phyloP scores from a whole-genome alignment of 2,113 vertebrate genomes.

The Donacobius atricapilla region DNA sequence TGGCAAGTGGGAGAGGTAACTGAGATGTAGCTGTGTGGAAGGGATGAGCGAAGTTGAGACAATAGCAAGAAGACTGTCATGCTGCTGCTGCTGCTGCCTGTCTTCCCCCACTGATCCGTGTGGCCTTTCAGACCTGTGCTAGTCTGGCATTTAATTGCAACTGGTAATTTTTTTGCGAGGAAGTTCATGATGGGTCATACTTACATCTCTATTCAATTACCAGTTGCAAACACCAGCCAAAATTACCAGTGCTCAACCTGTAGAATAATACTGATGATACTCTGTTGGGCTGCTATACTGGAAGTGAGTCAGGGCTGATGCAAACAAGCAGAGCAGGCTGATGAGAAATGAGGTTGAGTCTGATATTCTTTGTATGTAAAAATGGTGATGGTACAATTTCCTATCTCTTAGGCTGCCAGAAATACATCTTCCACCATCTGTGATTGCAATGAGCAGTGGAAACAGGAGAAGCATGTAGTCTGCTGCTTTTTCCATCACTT shows the following conservation, averaged over 20 bases:
- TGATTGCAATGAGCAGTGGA: not conserved
- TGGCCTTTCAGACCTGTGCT: not conserved
- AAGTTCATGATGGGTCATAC: not conserved
- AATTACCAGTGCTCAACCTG: not conserved
- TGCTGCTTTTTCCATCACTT: not conserved
- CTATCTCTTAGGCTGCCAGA: not conserved
- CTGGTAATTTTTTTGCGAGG: not conserved
- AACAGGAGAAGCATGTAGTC: not conserved
- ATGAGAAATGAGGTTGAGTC: not conserved
- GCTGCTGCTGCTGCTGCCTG: not conserved
- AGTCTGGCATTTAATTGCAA: not conserved
- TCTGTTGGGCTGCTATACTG: not conserved
- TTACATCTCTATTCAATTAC: not conserved
- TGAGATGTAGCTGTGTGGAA: not conserved
- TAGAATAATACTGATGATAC: not conserved
- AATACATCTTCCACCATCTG: not conserved
- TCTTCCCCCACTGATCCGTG: not conserved
- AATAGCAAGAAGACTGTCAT: not conserved
- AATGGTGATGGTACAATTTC: not conserved
- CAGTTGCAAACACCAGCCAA: not conserved
- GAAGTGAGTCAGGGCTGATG: conserved; percentile 4
- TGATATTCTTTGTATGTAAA: not conserved
- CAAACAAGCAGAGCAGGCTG: not conserved
- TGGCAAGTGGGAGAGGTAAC: not conserved
- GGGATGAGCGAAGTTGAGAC: not conserved